Evolutionary conservation across 37 sponge, comb jelly and placozoan species (phyloP), one percentile per base, ranked within the genome.

Genomic region (Amphimedon queenslandica): DNA sequence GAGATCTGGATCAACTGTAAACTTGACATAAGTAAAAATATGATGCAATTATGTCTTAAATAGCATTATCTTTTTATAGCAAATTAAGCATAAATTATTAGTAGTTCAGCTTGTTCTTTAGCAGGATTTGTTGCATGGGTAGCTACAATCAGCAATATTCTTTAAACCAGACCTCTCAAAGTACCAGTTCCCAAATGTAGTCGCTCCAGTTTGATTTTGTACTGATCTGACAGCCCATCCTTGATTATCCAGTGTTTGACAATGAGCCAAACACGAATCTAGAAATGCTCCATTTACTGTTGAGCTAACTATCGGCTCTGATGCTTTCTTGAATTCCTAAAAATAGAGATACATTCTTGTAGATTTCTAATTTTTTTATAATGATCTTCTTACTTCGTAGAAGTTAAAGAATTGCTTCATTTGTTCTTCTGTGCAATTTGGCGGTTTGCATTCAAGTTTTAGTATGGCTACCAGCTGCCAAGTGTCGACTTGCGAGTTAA

Each of bases 181-280:
- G 53, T 47, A 47, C 53, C 53, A 47, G 53, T 47, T 18, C 13
- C 53, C 13, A 47, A 47, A 47, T 47, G 53, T 47, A 8, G 8
- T 13, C 13, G 13, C 13, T 18, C 13, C 53, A 47, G 13, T 47
- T 47, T 47, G 53, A 47, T 13, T 47, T 18, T 47, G 8, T 13
- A 47, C n/a, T n/a, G n/a, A n/a, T n/a, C n/a, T n/a, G n/a, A n/a
- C 23, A 8, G 55, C 74, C 93, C 93, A 92, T 10, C 71, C n/a
- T 1, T 37, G 4, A 32, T 87, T 74, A 38, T 40, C 40, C 38
- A 88, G 65, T 13, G 85, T 74, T 90, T 87, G 89, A 57, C 93
- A 92, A 69, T 92, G 93, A 2, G 69, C 33, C 38, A 88, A 73
- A 56, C 93, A 92, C 4, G 93, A 76, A 42, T 88, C 85, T 8